Evolutionary conservation across 2,113 vertebrate species (phyloP).

Genomic region (Lota lota): DNA sequence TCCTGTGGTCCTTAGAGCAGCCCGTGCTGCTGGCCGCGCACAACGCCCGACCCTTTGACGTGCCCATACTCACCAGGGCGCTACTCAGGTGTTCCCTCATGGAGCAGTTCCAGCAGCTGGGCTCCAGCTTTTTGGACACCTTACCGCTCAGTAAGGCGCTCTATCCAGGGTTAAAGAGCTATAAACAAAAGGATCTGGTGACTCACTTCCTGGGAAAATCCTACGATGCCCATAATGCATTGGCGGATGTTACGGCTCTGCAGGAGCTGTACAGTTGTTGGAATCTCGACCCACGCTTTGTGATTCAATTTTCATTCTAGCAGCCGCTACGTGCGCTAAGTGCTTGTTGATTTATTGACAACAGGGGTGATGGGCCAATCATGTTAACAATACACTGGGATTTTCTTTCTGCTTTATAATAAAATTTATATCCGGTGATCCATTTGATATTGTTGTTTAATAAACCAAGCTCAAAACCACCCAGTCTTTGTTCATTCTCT

Average conservation of each 20-base stretch:
- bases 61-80: conserved; percentile 47
- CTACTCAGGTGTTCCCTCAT: conserved; percentile 34
- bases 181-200: conserved; percentile 50
- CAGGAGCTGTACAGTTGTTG: conserved; percentile 45
- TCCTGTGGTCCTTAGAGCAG: conserved; percentile 44
- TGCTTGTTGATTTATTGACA: neutral
- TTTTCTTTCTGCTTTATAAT: neutral
- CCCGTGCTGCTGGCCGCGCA: conserved; percentile 65
- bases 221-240: conserved; percentile 29
- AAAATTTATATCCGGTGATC: neutral
- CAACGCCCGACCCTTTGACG: conserved; percentile 55
- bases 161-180: neutral
- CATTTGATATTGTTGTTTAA: neutral
- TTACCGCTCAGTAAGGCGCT: conserved; percentile 46
- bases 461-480: neutral
- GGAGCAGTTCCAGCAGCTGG: conserved; percentile 35
- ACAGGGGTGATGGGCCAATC: no score
- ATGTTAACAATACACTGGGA: no score
- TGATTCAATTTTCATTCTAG: neutral
- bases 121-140: conserved; percentile 61
- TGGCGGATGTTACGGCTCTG: conserved; percentile 51
- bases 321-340: neutral
- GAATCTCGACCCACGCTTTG: conserved; percentile 20
- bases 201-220: conserved; percentile 28
- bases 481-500: neutral